phyloP scores from a whole-genome alignment of 2,113 vertebrate genomes.

The Martes martes region DNA sequence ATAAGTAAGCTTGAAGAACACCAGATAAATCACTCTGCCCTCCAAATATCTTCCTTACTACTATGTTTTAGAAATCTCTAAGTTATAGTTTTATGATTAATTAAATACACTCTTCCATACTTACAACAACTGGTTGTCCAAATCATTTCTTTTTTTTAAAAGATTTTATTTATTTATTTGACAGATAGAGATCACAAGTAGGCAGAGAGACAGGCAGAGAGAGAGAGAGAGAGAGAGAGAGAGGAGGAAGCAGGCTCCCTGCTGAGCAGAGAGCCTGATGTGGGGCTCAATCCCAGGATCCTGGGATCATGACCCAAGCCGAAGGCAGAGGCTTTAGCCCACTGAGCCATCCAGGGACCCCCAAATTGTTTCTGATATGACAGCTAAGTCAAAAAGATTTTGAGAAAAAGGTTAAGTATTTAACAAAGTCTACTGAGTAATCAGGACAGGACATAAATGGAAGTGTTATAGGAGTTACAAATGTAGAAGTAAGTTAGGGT shows the following conservation, averaged over 20 bases:
- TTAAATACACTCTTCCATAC: background rate
- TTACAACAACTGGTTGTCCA: slow-evolving; percentile 13
- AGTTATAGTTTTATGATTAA: background rate
- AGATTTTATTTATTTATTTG: no score
- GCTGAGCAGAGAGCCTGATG: no score
- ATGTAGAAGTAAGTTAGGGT: background rate
- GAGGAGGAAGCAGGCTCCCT: no score
- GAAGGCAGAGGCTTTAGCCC: no score
- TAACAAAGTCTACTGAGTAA: slow-evolving; percentile 17
- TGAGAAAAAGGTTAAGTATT: background rate
- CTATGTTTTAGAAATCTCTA: slow-evolving; percentile 3
- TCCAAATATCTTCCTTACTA: slow-evolving; percentile 26
- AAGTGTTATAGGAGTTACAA: background rate
- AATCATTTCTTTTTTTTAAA: background rate
- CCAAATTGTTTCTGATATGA: no score
- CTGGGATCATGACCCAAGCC: no score
- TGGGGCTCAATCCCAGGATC: no score
- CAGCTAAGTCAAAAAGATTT: no score
- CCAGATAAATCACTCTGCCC: background rate
- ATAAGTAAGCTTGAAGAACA: background rate
- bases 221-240: no score
- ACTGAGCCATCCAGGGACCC: no score
- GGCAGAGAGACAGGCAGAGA: no score
- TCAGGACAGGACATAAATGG: background rate
- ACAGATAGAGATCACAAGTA: no score